Evolutionary conservation across 2,888 invertebrate species (phyloP), one percentile per base, ranked within the genome.

Genomic region (Oxycera nigricornis): DNA sequence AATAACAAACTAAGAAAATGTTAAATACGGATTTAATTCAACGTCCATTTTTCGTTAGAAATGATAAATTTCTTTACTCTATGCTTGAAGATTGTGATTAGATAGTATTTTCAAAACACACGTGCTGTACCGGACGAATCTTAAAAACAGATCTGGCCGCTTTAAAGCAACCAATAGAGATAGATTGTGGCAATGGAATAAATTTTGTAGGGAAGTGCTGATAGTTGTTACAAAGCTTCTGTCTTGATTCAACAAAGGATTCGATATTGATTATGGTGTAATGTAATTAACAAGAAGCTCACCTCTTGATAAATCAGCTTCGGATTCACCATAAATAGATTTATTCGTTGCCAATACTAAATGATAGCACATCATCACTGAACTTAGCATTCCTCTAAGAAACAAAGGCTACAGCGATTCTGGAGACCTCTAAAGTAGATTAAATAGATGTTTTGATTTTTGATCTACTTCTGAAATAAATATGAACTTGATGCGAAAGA

Each of bases 1-100:
- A 85, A 89, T 94, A 78, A 85, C 31, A 68, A 73, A 73, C 22
- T 41, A 86, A 73, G 86, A 87, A 1, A 81, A 80, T 80, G 79
- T 80, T 52, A 31, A 57, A 76, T n/a, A 31, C 20, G 11, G 9
- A n/a, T 26, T 39, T 3, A 39, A 35, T 59, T 72, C 50, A 46
- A 50, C 17, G 28, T 11, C 6, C 26, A 57, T 26, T 59, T 57
- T 59, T 30, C 30, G n/a, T n/a, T n/a, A n/a, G n/a, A n/a, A n/a
- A n/a, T n/a, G n/a, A n/a, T n/a, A n/a, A n/a, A n/a, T n/a, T n/a
- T 35, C 35, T 35, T 35, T 7, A 7, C 11, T 46, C 3, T 14
- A 3, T 17, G 3, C 3, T 46, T 46, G 3, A 46, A 46, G 17
- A 46, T 14, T 7, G 14, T 2, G 3, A 46, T 11, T 46, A 46